Conservation (phyloP, 2,113 vertebrate genomes). For the Antechinus stuartii region DNA sequence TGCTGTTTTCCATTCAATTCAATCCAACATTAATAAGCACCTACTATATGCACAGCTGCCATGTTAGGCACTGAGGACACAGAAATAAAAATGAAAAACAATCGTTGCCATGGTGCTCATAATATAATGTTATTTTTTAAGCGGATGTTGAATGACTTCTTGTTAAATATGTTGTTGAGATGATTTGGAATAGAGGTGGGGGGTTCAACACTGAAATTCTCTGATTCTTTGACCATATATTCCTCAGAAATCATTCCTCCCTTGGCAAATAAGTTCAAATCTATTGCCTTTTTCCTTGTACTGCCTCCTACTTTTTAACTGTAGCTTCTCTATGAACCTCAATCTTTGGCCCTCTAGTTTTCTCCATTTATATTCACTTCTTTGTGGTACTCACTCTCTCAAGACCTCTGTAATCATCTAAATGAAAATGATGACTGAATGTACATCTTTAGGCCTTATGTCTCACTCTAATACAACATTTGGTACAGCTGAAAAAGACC, state of each 20-base stretch:
- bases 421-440: conserved; percentile 12
- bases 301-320: neutral
- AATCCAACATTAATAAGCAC: conserved; percentile 1
- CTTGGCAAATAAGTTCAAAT: neutral
- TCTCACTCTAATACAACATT: neutral
- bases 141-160: neutral
- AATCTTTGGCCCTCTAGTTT: conserved; percentile 1
- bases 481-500: neutral
- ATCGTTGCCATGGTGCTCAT: neutral
- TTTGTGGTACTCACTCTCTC: neutral
- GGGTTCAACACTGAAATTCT: neutral
- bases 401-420: neutral
- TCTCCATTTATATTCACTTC: neutral
- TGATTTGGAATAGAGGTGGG: neutral
- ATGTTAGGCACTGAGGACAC: neutral
- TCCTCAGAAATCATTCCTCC: neutral
- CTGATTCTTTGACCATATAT: neutral
- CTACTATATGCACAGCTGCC: neutral
- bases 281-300: neutral
- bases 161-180: neutral
- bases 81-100: neutral
- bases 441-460: neutral
- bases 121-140: neutral
- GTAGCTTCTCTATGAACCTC: neutral
- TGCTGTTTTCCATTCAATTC: conserved; percentile 13